Evolutionary conservation across 2,888 invertebrate genomes (phyloP).

Genomic region (Chorisops tibialis): DNA sequence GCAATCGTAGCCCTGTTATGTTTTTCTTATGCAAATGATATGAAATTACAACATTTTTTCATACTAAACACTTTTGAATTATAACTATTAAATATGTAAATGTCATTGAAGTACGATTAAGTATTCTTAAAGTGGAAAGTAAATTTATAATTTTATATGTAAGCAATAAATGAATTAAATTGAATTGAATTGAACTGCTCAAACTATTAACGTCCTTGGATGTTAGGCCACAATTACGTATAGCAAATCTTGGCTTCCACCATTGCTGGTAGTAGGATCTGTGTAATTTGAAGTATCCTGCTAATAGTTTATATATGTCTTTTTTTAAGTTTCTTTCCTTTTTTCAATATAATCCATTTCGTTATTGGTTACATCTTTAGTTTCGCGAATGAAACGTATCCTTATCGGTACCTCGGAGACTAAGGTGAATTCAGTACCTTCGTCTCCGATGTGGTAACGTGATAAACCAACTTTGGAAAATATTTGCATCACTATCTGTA

Average conservation of each 20-base stretch:
- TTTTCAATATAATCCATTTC: not conserved
- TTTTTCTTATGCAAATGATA: too few species aligned
- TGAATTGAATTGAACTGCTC: too few species aligned
- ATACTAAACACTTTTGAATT: too few species aligned
- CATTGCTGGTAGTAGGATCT: conserved; percentile 39
- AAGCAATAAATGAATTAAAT: too few species aligned
- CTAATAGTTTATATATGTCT: not conserved
- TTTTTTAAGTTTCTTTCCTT: not conserved
- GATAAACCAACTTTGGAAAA: not conserved
- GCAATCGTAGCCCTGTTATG: too few species aligned
- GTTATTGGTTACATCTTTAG: not conserved
- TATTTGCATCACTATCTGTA: too few species aligned
- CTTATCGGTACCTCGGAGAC: not conserved
- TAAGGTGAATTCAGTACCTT: not conserved
- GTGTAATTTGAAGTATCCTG: conserved; percentile 32
- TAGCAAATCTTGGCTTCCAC: conserved; percentile 44
- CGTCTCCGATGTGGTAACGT: not conserved
- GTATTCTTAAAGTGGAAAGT: too few species aligned
- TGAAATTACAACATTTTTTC: too few species aligned
- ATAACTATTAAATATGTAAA: too few species aligned
- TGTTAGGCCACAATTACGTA: conserved; percentile 42
- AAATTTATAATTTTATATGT: too few species aligned
- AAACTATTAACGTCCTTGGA: conserved; percentile 43
- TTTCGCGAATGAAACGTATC: not conserved
- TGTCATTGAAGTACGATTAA: too few species aligned